A percentile compares a stretch with the other conserved stretches of the same genome.
Evolutionary conservation across 2,113 vertebrate genomes (phyloP).

Genomic region (Ochotona princeps): DNA sequence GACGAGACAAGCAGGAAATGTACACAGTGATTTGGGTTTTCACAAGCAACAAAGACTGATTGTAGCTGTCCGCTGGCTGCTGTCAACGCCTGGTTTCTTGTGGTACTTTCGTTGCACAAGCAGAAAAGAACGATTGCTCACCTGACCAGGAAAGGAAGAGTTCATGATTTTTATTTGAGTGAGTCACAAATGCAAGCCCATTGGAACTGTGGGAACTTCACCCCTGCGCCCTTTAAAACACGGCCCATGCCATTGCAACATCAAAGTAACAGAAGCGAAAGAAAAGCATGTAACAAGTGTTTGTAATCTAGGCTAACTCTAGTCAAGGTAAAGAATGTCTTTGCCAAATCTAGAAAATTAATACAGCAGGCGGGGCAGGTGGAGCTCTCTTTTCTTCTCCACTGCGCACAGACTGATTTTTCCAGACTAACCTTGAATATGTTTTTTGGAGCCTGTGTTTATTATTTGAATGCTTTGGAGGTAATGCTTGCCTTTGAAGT

Average conservation of each 20-base stretch:
- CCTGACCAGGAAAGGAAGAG: neutral
- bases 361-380: neutral
- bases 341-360: neutral
- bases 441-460: neutral
- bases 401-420: neutral
- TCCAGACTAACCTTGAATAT: neutral
- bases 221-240: neutral
- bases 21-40: neutral
- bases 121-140: neutral
- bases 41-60: neutral
- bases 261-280: constrained; percentile 9
- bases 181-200: constrained; percentile 24
- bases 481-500: constrained; percentile 50
- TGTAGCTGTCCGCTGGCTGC: neutral
- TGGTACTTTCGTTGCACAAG: neutral
- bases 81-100: constrained; percentile 19
- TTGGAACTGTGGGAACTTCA: neutral
- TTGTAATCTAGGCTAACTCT: neutral
- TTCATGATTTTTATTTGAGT: neutral
- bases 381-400: neutral
- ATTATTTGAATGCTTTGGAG: constrained; percentile 13
- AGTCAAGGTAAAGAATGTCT: neutral
- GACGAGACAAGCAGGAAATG: neutral
- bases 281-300: neutral
- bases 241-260: neutral